phyloP scores from a whole-genome alignment of 2,113 vertebrate genomes.

The Zosterops hypoxanthus region DNA sequence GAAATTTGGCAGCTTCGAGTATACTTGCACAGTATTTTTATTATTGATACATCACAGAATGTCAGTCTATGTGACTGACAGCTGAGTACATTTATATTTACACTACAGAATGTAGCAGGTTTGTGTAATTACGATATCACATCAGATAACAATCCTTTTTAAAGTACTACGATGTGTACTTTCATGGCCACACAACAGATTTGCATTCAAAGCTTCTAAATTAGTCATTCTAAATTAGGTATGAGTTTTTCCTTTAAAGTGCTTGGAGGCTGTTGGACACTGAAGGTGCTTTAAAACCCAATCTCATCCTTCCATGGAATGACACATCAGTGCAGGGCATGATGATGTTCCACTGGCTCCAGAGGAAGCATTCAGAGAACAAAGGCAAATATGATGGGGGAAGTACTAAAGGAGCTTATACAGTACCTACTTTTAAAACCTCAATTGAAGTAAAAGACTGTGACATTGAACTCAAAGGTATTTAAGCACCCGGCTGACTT shows the following conservation, averaged over 20 bases:
- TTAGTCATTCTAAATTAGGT: not conserved
- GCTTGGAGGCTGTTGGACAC: not conserved
- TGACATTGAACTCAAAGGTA: not conserved
- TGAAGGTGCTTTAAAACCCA: not conserved
- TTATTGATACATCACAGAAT: not conserved
- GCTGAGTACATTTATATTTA: not conserved
- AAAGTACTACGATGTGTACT: not conserved
- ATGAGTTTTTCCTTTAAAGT: not conserved
- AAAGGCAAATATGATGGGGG: not conserved
- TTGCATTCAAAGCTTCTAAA: constrained; percentile 2
- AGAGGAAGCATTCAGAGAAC: not conserved
- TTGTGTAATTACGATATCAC: not conserved
- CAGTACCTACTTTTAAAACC: not conserved
- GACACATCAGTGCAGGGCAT: not conserved
- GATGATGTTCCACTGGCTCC: not conserved
- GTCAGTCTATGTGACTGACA: not conserved
- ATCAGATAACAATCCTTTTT: not conserved
- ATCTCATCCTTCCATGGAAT: not conserved
- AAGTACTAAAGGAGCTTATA: not conserved
- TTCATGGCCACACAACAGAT: not conserved
- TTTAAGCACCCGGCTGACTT: not conserved
- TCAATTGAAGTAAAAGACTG: not conserved
- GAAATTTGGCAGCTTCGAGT: not conserved
- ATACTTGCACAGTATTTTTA: not conserved
- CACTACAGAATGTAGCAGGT: not conserved